Evolutionary conservation across 2,113 vertebrate species (phyloP).

Genomic region (Gorsachius goisagi): DNA sequence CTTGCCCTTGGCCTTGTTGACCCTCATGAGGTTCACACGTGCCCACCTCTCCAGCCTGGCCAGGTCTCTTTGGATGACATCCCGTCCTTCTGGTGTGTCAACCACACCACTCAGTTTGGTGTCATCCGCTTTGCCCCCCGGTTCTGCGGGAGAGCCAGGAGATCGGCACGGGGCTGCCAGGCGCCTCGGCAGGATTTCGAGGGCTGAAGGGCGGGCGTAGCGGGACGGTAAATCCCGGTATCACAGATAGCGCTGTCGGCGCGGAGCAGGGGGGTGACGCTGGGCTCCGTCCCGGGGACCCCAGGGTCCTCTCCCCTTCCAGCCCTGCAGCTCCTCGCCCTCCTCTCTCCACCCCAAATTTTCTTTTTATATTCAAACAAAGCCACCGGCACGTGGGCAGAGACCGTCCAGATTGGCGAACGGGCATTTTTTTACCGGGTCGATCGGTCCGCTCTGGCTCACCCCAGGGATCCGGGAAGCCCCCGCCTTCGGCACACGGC

Average conservation of each 20-base stretch:
- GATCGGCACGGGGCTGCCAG: accelerated
- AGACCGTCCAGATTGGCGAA: background rate
- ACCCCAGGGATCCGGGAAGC: background rate
- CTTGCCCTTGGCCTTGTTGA: too few relatives aligned
- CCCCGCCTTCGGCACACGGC: background rate
- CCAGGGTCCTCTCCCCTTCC: accelerated
- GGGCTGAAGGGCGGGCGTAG: background rate
- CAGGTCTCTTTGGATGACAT: too few relatives aligned
- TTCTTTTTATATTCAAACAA: background rate
- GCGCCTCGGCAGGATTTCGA: accelerated
- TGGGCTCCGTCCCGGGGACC: background rate
- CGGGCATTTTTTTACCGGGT: accelerated
- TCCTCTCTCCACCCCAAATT: background rate
- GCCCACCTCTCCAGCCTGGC: too few relatives aligned
- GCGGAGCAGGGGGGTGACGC: accelerated
- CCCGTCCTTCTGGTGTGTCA: too few relatives aligned
- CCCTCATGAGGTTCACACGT: too few relatives aligned
- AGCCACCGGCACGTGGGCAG: background rate
- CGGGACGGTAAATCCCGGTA: background rate
- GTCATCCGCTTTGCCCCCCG: accelerated
- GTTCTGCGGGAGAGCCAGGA: background rate
- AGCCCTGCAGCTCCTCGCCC: background rate
- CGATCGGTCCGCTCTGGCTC: accelerated
- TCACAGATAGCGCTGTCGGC: accelerated
- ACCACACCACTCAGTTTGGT: too few relatives aligned